Conservation (phyloP, 2,888 invertebrate species). For the Adelphocoris suturalis region DNA sequence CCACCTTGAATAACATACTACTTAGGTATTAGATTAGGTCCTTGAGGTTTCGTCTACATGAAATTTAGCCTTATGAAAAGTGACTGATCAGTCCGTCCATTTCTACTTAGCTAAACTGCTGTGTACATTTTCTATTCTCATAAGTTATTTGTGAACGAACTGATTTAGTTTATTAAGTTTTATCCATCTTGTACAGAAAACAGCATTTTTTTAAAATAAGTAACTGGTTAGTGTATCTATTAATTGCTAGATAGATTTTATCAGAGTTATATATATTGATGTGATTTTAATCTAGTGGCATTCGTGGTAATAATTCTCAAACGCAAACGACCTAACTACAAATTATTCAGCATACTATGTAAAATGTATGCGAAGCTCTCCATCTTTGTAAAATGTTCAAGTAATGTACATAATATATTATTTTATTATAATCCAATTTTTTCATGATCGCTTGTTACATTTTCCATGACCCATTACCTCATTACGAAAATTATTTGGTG, state of each 20-base stretch:
- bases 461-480: no score
- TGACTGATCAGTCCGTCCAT: neutral
- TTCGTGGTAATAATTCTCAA: neutral
- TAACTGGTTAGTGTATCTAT: neutral
- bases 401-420: no score
- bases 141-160: conserved; percentile 29
- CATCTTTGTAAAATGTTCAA: no score
- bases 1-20: no score
- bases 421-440: no score
- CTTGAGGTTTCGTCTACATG: no score
- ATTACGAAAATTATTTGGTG: no score
- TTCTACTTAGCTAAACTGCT: neutral
- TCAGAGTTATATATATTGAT: neutral
- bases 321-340: neutral
- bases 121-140: neutral
- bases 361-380: no score
- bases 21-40: no score
- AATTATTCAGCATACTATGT: neutral
- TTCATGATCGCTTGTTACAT: no score
- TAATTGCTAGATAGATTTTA: neutral
- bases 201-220: neutral
- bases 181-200: neutral
- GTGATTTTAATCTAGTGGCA: neutral
- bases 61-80: no score
- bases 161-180: conserved; percentile 16